Percentiles rank a stretch among this genome's conserved stretches.
Evolutionary conservation across 2,797 vertebrate genomes (phyloP).

Genomic region (Hozukius guyotensis): DNA sequence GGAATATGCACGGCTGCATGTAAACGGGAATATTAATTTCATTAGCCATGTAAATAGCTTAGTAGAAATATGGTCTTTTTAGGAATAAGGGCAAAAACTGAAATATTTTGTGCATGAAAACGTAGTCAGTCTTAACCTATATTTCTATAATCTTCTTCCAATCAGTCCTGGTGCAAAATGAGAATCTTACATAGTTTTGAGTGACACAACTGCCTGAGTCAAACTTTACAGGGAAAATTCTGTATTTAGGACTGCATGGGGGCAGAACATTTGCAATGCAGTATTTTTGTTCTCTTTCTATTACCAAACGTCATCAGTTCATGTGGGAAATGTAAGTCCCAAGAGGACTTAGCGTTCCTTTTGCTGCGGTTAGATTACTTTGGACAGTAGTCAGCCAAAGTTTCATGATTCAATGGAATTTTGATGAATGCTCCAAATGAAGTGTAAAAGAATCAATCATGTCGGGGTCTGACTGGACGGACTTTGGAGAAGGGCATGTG

Average conservation of each 20-base stretch:
- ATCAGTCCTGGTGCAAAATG: not conserved
- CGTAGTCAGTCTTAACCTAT: not conserved
- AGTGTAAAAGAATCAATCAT: slow-evolving; percentile 78
- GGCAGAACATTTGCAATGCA: slow-evolving; percentile 4
- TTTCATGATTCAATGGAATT: slow-evolving; percentile 71
- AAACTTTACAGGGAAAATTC: too few relatives aligned
- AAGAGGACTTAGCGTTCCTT: slow-evolving; percentile 32
- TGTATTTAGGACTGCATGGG: not conserved
- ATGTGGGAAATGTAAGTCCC: slow-evolving; percentile 46
- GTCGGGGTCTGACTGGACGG: slow-evolving; percentile 58
- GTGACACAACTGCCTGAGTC: not conserved
- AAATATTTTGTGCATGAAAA: not conserved
- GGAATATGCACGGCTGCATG: too few relatives aligned
- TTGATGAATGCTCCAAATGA: slow-evolving; percentile 74
- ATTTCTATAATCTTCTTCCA: not conserved
- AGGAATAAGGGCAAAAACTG: not conserved
- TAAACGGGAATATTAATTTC: too few relatives aligned
- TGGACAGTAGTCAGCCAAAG: slow-evolving; percentile 53
- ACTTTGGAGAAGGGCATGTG: slow-evolving; percentile 64
- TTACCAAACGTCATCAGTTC: slow-evolving; percentile 58
- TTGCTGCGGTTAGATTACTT: slow-evolving; percentile 50
- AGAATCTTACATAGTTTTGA: not conserved
- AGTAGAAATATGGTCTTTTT: too few relatives aligned
- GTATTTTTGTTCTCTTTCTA: slow-evolving; percentile 28
- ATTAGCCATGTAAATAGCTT: too few relatives aligned